phyloP scores from a whole-genome alignment of 2,888 invertebrate genomes.

The Balanococcus diminutus region DNA sequence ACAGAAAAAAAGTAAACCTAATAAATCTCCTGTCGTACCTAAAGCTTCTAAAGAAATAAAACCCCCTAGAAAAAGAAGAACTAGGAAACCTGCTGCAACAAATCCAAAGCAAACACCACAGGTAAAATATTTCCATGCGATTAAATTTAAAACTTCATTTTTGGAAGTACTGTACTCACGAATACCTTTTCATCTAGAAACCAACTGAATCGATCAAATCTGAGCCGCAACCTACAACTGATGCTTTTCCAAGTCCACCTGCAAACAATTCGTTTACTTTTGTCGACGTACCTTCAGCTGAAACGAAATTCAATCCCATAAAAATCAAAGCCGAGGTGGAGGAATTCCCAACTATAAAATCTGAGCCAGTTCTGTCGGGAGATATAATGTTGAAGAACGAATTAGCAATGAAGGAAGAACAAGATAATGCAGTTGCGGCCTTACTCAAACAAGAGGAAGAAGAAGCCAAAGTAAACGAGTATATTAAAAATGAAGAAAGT shows the following conservation, averaged over 20 bases:
- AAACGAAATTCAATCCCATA: background rate
- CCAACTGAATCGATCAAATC: slow-evolving; percentile 4
- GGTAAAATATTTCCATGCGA: background rate
- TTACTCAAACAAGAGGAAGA: slow-evolving; percentile 46
- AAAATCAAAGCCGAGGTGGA: slow-evolving; percentile 14
- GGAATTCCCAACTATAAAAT: background rate
- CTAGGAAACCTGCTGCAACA: slow-evolving; percentile 29
- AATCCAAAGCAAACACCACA: background rate
- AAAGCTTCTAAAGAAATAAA: slow-evolving; percentile 40
- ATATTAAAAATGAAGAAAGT: slow-evolving; percentile 48
- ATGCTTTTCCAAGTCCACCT: background rate
- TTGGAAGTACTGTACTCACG: background rate
- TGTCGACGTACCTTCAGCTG: background rate
- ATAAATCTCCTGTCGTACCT: background rate
- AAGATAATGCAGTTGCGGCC: slow-evolving; percentile 45
- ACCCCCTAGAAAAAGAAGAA: slow-evolving; percentile 4
- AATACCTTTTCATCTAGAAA: background rate
- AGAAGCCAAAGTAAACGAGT: slow-evolving; percentile 48
- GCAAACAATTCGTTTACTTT: background rate
- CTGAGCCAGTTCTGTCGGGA: background rate
- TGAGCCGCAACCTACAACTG: background rate
- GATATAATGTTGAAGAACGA: slow-evolving; percentile 37
- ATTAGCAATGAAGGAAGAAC: slow-evolving; percentile 47
- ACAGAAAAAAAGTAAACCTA: slow-evolving; percentile 40
- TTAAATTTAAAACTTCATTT: background rate